Evolutionary conservation across 1,140 invertebrate species (phyloP).

Genomic region (Cylas formicarius): DNA sequence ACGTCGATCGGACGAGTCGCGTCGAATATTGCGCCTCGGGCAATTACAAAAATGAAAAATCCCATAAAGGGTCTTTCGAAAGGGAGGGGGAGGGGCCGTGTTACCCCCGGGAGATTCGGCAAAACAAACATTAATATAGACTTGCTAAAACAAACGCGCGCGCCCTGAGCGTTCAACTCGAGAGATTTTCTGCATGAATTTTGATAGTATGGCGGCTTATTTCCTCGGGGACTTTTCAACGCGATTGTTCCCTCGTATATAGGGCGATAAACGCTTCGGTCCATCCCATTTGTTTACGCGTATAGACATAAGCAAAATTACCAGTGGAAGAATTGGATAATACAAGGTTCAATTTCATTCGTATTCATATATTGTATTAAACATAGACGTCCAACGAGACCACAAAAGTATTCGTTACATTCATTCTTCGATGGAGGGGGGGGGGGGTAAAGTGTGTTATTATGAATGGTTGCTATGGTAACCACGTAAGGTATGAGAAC

Average conservation of each 20-base stretch:
- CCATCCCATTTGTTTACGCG: background rate
- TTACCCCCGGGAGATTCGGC: conserved; percentile 1
- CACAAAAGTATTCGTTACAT: too few relatives aligned
- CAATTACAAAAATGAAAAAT: too few relatives aligned
- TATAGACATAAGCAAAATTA: too few relatives aligned
- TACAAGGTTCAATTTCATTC: background rate
- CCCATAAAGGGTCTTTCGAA: conserved; percentile 1
- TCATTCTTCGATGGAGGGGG: too few relatives aligned
- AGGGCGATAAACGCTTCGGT: conserved; percentile 1
- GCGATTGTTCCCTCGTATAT: conserved; percentile 2
- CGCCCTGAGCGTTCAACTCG: conserved; percentile 16
- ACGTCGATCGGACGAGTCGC: too few relatives aligned
- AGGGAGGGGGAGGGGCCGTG: background rate
- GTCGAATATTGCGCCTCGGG: too few relatives aligned
- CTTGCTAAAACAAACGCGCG: conserved; percentile 21
- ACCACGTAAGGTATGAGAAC: too few relatives aligned
- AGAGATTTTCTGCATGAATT: conserved; percentile 35
- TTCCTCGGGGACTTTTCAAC: conserved; percentile 27
- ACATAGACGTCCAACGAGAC: too few relatives aligned
- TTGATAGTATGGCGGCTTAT: conserved; percentile 28
- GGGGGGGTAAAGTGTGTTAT: too few relatives aligned
- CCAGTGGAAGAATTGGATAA: too few relatives aligned
- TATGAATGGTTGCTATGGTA: too few relatives aligned
- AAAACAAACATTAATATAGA: conserved; percentile 14
- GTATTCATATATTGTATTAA: too few relatives aligned